Conservation (phyloP, 2,888 invertebrate species). For the Sinotaia quadrata region DNA sequence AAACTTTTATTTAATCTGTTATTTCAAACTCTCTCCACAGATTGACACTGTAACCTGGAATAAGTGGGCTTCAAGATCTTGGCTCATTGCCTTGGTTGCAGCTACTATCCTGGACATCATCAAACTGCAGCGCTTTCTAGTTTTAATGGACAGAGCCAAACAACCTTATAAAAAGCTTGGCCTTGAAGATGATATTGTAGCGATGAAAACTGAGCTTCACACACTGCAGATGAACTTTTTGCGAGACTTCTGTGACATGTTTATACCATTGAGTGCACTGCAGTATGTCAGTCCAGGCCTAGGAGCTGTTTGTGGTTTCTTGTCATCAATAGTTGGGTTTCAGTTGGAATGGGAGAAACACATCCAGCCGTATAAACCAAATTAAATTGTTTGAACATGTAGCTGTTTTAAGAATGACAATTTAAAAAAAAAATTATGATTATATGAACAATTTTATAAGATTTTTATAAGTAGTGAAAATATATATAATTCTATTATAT, state of each 20-base stretch:
- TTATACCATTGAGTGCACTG: constrained; percentile 38
- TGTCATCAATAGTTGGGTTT: constrained; percentile 40
- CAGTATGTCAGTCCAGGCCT: constrained; percentile 35
- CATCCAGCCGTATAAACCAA: constrained; percentile 32
- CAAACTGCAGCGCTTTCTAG: constrained; percentile 28
- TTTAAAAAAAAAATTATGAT: too few relatives aligned
- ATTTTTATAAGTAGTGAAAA: too few relatives aligned
- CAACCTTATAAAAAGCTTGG: not conserved
- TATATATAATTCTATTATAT: too few relatives aligned
- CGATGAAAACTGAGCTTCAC: constrained; percentile 30
- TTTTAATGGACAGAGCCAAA: constrained; percentile 10
- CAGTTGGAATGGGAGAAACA: constrained; percentile 42
- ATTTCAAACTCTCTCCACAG: constrained; percentile 31
- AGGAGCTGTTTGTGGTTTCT: constrained; percentile 36
- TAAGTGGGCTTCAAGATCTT: constrained; percentile 36
- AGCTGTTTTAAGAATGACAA: too few relatives aligned
- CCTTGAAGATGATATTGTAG: not conserved
- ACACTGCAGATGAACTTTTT: constrained; percentile 32
- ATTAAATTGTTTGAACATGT: not conserved
- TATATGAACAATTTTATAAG: too few relatives aligned
- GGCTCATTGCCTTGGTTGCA: constrained; percentile 33
- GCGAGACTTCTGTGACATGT: constrained; percentile 41
- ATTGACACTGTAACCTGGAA: constrained; percentile 33
- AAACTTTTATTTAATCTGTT: too few relatives aligned
- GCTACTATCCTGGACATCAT: constrained; percentile 31